Conservation (phyloP, 1,140 invertebrate species). For the Cephus cinctus region DNA sequence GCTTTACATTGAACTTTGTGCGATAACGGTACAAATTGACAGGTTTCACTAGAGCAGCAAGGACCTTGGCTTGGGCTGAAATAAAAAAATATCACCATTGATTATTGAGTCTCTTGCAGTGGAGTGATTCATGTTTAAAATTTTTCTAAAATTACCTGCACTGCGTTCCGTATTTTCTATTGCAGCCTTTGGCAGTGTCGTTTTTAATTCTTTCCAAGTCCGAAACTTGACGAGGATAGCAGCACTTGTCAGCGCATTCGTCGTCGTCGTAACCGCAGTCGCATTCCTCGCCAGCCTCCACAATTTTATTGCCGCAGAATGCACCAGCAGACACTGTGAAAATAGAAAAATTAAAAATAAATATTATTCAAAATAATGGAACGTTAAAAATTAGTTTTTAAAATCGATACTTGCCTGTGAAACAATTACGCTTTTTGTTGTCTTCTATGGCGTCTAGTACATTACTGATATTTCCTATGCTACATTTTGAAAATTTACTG, state of each 20-base stretch:
- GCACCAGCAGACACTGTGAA: constrained; percentile 79
- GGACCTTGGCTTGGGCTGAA: constrained; percentile 93
- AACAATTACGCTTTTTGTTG: constrained; percentile 94
- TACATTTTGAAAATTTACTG: constrained; percentile 91
- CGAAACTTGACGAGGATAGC: constrained; percentile 82
- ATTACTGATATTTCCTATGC: constrained; percentile 91
- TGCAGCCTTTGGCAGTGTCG: constrained; percentile 76
- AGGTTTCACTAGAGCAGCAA: constrained; percentile 83
- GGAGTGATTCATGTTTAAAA: constrained; percentile 5
- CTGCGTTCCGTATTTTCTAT: constrained; percentile 71
- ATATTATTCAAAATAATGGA: background rate
- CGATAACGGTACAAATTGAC: constrained; percentile 72
- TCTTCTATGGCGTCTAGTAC: constrained; percentile 90
- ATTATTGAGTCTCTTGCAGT: constrained; percentile 8
- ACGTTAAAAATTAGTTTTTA: constrained; percentile 16
- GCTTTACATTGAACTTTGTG: constrained; percentile 73
- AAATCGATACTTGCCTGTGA: constrained; percentile 63
- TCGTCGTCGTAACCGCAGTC: constrained; percentile 96
- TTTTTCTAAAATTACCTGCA: constrained; percentile 65
- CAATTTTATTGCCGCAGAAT: constrained; percentile 99
- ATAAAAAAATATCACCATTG: constrained; percentile 16
- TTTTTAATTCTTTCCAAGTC: constrained; percentile 70
- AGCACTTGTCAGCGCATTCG: constrained; percentile 93
- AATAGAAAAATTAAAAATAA: constrained; percentile 10
- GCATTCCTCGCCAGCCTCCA: constrained; percentile 96